phyloP scores from a whole-genome alignment of 2,888 invertebrate genomes.

The Diploptera punctata region DNA sequence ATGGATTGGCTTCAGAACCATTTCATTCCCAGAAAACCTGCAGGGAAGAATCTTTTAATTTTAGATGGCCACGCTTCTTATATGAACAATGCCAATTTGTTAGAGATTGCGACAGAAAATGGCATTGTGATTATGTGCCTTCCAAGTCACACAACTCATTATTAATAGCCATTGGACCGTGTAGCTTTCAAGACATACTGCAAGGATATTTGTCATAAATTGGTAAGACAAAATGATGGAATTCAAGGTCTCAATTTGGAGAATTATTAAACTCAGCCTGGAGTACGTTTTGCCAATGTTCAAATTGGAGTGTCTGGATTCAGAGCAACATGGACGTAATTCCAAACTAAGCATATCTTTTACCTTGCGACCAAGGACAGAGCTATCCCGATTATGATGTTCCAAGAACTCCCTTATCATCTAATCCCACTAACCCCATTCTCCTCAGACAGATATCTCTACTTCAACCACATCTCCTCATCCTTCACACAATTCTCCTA shows the following conservation, averaged over 20 bases:
- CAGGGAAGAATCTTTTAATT: slow-evolving; percentile 46
- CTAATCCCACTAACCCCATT: too few species aligned
- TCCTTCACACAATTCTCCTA: too few species aligned
- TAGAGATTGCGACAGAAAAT: slow-evolving; percentile 46
- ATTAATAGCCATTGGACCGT: background rate
- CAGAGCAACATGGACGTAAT: slow-evolving; percentile 38
- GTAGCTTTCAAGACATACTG: slow-evolving; percentile 45
- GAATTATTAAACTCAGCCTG: background rate
- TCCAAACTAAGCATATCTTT: background rate
- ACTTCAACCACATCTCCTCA: too few species aligned
- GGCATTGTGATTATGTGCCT: slow-evolving; percentile 46
- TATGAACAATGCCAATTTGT: slow-evolving; percentile 44
- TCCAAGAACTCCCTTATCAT: too few species aligned
- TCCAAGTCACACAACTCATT: slow-evolving; percentile 46
- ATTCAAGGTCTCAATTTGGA: slow-evolving; percentile 1
- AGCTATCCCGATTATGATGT: too few species aligned
- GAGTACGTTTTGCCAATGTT: slow-evolving; percentile 34
- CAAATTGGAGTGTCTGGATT: slow-evolving; percentile 41
- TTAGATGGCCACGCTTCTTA: slow-evolving; percentile 49
- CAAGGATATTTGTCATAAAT: slow-evolving; percentile 41
- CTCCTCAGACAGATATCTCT: too few species aligned
- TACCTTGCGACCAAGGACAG: too few species aligned
- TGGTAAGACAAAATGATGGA: background rate
- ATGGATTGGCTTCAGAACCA: slow-evolving; percentile 46
- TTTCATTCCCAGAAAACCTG: slow-evolving; percentile 46